Conservation (phyloP, 2,113 vertebrate species). For the Oxygymnocypris stewartii region DNA sequence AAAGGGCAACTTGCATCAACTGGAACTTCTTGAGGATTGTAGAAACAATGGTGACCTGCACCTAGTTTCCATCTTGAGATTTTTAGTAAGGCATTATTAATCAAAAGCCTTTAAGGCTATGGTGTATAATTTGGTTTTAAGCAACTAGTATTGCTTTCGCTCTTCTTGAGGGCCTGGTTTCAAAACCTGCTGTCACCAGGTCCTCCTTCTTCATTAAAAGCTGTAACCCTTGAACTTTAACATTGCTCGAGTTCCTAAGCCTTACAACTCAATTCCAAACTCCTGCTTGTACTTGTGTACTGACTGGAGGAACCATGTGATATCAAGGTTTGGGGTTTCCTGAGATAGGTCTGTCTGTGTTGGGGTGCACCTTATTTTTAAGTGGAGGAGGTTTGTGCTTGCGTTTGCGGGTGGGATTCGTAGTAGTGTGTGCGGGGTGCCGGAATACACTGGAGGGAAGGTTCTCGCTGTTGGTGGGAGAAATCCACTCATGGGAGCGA, state of each 20-base stretch:
- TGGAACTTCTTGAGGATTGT: background rate
- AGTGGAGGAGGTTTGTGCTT: conserved; percentile 77
- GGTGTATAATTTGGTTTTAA: conserved; percentile 10
- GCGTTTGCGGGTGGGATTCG: conserved; percentile 75
- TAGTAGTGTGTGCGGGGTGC: conserved; percentile 75
- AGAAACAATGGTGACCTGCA: conserved; percentile 69
- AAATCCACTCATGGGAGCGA: conserved; percentile 48
- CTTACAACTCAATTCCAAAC: background rate
- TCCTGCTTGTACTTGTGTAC: background rate
- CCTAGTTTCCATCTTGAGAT: conserved; percentile 51
- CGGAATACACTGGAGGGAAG: conserved; percentile 68
- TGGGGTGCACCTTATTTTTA: conserved; percentile 88
- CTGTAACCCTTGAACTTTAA: background rate
- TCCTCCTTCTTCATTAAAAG: conserved; percentile 55
- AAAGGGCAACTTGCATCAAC: conserved; percentile 30
- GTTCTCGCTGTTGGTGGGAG: conserved; percentile 55
- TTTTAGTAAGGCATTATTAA: background rate
- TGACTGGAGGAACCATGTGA: background rate
- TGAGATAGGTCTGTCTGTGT: conserved; percentile 67
- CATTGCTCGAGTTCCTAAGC: background rate
- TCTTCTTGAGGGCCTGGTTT: conserved; percentile 39
- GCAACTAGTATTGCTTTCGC: background rate
- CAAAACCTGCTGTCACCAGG: conserved; percentile 70
- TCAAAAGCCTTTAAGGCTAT: no score
- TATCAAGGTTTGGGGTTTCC: conserved; percentile 65